Conservation (phyloP, 2,888 invertebrate species). For the Athetis lepigone region DNA sequence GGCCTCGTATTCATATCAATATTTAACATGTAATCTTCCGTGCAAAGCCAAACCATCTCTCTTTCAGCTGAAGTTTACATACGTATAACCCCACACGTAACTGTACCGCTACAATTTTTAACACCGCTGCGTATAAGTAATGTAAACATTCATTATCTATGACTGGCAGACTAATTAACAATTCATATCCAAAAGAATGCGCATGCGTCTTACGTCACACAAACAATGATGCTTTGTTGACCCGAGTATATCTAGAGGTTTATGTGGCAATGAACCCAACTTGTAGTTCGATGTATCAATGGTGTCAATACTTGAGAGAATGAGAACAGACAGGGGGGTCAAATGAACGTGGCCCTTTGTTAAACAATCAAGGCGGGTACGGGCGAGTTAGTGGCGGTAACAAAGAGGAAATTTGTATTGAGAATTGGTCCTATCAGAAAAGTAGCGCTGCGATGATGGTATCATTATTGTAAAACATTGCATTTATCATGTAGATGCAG, state of each 20-base stretch:
- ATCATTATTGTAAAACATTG: too few relatives aligned
- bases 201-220: conserved; percentile 68
- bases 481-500: background rate
- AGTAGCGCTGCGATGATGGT: background rate
- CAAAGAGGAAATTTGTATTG: conserved; percentile 20
- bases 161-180: conserved; percentile 70
- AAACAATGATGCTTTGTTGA: conserved; percentile 70
- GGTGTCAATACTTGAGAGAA: conserved; percentile 72
- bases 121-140: conserved; percentile 37
- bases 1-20: background rate
- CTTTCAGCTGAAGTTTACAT: background rate
- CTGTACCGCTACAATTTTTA: conserved; percentile 26
- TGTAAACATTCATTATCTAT: conserved; percentile 67
- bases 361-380: conserved; percentile 58
- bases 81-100: conserved; percentile 2
- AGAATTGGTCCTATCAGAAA: conserved; percentile 25
- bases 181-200: conserved; percentile 74
- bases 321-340: conserved; percentile 73
- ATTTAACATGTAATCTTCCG: conserved; percentile 1
- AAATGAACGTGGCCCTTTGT: conserved; percentile 72
- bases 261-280: conserved; percentile 76
- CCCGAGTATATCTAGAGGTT: conserved; percentile 60
- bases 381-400: conserved; percentile 19
- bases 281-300: conserved; percentile 70
- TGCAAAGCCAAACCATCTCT: background rate